Percentiles rank a stretch among this genome's conserved stretches.
Conservation (phyloP, 2,797 vertebrate species). For the Sebastes oblongus region DNA sequence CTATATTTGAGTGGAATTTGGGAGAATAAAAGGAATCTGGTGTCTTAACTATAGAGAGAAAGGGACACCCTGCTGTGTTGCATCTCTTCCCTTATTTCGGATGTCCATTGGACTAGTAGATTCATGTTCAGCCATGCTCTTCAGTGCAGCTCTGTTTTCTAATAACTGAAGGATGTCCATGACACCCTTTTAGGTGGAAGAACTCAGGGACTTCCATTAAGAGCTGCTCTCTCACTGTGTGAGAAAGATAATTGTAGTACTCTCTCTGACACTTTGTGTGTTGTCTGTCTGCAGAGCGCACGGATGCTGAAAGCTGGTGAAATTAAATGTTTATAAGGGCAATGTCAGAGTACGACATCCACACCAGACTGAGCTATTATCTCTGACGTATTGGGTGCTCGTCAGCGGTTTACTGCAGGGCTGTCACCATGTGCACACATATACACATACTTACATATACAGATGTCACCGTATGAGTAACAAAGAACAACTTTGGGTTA, state of each 20-base stretch:
- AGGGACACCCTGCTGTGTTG: too few species aligned
- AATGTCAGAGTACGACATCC: background rate
- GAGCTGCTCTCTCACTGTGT: conserved; percentile 13
- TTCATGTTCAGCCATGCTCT: background rate
- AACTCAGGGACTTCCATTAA: conserved; percentile 17
- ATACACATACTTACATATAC: background rate
- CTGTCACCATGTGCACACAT: background rate
- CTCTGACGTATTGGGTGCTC: background rate
- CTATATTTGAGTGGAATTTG: background rate
- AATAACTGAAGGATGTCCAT: background rate
- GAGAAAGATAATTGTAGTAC: background rate
- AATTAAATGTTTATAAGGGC: conserved; percentile 11
- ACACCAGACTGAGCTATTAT: background rate
- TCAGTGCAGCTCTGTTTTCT: background rate
- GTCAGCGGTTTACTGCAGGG: background rate
- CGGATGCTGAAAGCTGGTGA: background rate
- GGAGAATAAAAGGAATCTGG: background rate
- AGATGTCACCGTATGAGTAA: background rate
- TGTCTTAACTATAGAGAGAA: background rate
- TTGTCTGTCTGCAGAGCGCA: conserved; percentile 1
- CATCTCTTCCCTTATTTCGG: background rate
- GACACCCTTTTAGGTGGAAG: conserved; percentile 4
- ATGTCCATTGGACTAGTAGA: too few species aligned
- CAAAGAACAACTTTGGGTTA: too few species aligned
- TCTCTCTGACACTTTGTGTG: background rate